Percentiles rank a stretch among this genome's conserved stretches.
These are phyloP conservation scores for Emesis furor DNA, from an alignment of 2,888 invertebrate genomes.

Conservation along the genomic window DNA sequence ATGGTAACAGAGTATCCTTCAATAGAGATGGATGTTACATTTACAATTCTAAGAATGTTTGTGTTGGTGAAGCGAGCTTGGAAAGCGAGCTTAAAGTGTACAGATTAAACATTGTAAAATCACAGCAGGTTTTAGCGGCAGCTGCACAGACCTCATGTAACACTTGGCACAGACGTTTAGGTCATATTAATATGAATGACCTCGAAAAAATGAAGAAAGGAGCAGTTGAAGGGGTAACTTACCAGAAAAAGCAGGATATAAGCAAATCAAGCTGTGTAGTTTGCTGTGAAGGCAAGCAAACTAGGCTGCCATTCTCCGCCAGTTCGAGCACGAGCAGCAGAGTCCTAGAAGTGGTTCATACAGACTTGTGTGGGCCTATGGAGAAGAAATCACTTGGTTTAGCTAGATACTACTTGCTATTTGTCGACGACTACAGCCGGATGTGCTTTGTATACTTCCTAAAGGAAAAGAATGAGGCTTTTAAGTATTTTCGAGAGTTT, in stretches of 20 bases:
- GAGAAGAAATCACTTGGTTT: conserved; percentile 6
- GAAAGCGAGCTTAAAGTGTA: conserved; percentile 6
- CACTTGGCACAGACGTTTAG: conserved; percentile 19
- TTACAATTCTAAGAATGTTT: conserved; percentile 31
- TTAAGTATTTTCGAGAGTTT: background rate
- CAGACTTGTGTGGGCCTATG: conserved; percentile 14
- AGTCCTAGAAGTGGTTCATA: background rate
- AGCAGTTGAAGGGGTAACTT: conserved; percentile 14
- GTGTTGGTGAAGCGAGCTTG: conserved; percentile 13
- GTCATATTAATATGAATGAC: conserved; percentile 28
- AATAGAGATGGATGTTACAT: conserved; percentile 39
- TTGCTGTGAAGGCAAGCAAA: conserved; percentile 17
- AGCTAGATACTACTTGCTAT: background rate
- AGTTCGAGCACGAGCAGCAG: background rate
- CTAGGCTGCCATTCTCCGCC: background rate
- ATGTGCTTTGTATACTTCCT: background rate
- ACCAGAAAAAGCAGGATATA: conserved; percentile 14
- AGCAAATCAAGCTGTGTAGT: conserved; percentile 17
- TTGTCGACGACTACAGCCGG: background rate
- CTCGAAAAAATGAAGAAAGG: conserved; percentile 27
- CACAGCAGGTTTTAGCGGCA: background rate
- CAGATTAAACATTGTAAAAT: conserved; percentile 25
- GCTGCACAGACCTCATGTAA: conserved; percentile 8
- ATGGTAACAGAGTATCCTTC: conserved; percentile 53
- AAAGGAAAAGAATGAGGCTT: background rate